These are phyloP conservation scores for Capitulum mitella DNA, from an alignment of 2,888 invertebrate genomes.

Conservation along the genomic window DNA sequence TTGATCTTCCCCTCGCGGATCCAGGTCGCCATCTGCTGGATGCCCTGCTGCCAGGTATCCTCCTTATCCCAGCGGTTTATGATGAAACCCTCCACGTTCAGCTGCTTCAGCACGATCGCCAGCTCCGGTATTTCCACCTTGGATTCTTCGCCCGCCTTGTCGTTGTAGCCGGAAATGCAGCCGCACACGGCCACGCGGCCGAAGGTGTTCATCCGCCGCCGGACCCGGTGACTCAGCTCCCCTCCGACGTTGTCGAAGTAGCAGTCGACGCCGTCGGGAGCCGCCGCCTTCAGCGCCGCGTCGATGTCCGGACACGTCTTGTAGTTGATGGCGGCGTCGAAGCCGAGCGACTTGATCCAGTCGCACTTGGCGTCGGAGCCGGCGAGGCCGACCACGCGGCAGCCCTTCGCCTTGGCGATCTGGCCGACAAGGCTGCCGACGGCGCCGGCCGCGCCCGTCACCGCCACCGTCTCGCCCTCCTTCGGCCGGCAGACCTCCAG, in stretches of 20 bases:
- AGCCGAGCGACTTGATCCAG: too few relatives aligned
- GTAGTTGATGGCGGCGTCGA: too few relatives aligned
- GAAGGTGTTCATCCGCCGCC: conserved; percentile 47
- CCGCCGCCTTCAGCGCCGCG: too few relatives aligned
- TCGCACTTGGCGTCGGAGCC: conserved; percentile 56
- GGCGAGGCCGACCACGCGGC: conserved; percentile 61
- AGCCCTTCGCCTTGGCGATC: conserved; percentile 61
- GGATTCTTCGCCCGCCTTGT: conserved; percentile 40
- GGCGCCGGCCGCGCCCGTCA: too few relatives aligned
- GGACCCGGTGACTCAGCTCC: not conserved
- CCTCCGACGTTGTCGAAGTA: conserved; percentile 19
- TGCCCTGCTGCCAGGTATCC: conserved; percentile 55
- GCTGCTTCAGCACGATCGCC: conserved; percentile 44
- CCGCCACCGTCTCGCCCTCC: conserved; percentile 61
- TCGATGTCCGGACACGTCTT: too few relatives aligned
- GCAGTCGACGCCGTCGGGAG: too few relatives aligned
- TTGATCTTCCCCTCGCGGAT: conserved; percentile 58
- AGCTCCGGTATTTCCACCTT: not conserved
- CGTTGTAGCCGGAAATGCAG: conserved; percentile 57
- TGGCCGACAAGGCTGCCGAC: conserved; percentile 71
- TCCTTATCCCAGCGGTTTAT: conserved; percentile 50
- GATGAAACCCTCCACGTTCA: conserved; percentile 58
- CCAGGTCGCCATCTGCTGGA: conserved; percentile 56
- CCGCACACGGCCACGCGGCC: conserved; percentile 60
- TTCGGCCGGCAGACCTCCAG: conserved; percentile 62